phyloP scores from a whole-genome alignment of 2,888 invertebrate genomes.

The Pseudanteris insignis region DNA sequence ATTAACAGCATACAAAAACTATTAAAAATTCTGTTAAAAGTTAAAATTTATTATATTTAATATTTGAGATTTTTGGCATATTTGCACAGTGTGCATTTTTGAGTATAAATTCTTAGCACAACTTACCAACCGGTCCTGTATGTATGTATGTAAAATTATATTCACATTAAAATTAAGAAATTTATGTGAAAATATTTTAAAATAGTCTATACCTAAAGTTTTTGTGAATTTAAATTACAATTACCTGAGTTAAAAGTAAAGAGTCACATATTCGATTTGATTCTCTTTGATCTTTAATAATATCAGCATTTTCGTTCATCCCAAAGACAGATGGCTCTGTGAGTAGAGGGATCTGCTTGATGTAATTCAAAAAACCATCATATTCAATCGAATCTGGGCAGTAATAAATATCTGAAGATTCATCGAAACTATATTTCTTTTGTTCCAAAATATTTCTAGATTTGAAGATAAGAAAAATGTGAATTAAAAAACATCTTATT shows the following conservation, averaged over 20 bases:
- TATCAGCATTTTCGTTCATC: constrained; percentile 89
- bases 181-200: constrained; percentile 6
- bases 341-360: constrained; percentile 77
- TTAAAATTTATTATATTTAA: too few relatives aligned
- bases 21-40: too few relatives aligned
- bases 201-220: too few relatives aligned
- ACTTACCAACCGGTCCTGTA: constrained; percentile 57
- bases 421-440: constrained; percentile 55
- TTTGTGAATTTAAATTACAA: too few relatives aligned
- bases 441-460: constrained; percentile 51
- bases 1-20: too few relatives aligned
- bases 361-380: constrained; percentile 75
- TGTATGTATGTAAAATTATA: constrained; percentile 11
- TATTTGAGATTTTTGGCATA: too few relatives aligned
- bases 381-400: constrained; percentile 79
- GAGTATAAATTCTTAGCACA: too few relatives aligned
- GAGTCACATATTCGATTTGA: constrained; percentile 80
- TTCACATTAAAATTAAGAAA: neutral
- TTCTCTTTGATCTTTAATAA: constrained; percentile 87
- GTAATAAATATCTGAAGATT: constrained; percentile 70
- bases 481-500: too few relatives aligned
- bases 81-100: too few relatives aligned
- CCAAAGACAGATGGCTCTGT: constrained; percentile 89
- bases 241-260: constrained; percentile 81
- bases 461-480: too few relatives aligned